Base-by-base conservation (phyloP, 2,888 invertebrate genomes). In the Disparrhopalites patrizii region DNA sequence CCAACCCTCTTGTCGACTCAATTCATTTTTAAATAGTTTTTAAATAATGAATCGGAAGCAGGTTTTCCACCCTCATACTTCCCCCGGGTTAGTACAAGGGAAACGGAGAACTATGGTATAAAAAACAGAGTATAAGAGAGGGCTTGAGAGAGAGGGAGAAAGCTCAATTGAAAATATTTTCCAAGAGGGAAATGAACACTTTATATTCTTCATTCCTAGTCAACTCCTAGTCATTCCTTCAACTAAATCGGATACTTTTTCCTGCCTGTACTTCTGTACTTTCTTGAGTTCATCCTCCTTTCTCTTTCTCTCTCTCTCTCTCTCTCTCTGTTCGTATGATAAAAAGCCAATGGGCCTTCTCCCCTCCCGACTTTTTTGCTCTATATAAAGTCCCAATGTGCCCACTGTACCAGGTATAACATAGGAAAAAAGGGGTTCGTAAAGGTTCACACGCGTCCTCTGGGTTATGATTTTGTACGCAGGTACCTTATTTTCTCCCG, bases 21-120 rank as follows among this genome's bases (percentile, higher is more conserved):
- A 65, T 65, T 60, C 65, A 65, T 65, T 65, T 65, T 65, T 65
- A 65, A 65, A 65, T 65, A 65, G 65, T 40, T 52, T 60, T 60
- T 65, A 65, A 60, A 65, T 65, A 65, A 65, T 58, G 31, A 65
- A 65, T 65, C 54, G 31, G 50, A 50, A 25, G 47, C 28, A 57
- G 7, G 55, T 31, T 55, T 25, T 33, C 7, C 43, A 43, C 47
- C 18, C 47, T 47, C 7, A 43, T 15, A 18, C n/a, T 8, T n/a
- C n/a, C 43, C 20, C 43, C n/a, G 50, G 1, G 10, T 20, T 50
- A 2, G 52, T 23, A 38, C 28, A 52, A n/a, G n/a, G 52, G 52
- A 52, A 28, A 52, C 31, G 52, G 27, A 15, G 38, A 61, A 33
- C 25, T n/a, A 20, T 20, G 47, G 23, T 31, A 40, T 4, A 20